These are phyloP conservation scores for Mystacides longicornis DNA, from an alignment of 2,888 invertebrate genomes.

Conservation along the genomic window DNA sequence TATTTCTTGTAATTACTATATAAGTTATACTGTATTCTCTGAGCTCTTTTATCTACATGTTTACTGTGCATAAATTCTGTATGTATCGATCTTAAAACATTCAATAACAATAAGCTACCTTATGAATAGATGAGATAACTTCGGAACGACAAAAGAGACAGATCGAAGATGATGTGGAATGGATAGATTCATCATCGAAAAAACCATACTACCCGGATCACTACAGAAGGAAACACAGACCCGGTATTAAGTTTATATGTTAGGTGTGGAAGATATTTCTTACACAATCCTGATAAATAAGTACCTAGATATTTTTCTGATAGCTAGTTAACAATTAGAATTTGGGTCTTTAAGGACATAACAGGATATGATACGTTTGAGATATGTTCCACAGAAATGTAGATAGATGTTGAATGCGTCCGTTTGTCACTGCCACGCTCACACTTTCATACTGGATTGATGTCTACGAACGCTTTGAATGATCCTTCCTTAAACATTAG, in stretches of 20 bases:
- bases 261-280: constrained; percentile 4
- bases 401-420: constrained; percentile 25
- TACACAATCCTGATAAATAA: too few relatives aligned
- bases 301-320: too few relatives aligned
- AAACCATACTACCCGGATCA: constrained; percentile 38
- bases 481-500: constrained; percentile 15
- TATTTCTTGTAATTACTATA: too few relatives aligned
- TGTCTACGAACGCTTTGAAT: constrained; percentile 21
- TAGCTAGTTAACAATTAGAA: too few relatives aligned
- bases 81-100: too few relatives aligned
- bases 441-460: constrained; percentile 22
- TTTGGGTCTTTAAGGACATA: too few relatives aligned
- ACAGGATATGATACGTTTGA: too few relatives aligned
- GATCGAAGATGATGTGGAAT: constrained; percentile 36
- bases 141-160: constrained; percentile 40
- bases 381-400: constrained; percentile 12
- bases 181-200: constrained; percentile 32
- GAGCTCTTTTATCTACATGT: too few relatives aligned
- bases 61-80: too few relatives aligned
- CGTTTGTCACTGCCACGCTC: constrained; percentile 12
- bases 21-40: too few relatives aligned
- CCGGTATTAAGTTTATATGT: constrained; percentile 52
- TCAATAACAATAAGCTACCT: constrained; percentile 12
- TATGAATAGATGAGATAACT: constrained; percentile 29
- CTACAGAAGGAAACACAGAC: constrained; percentile 58